A percentile compares a stretch with the other conserved stretches of the same genome.
Conservation (phyloP, 2,113 vertebrate genomes). For the Lophotis ruficrista region DNA sequence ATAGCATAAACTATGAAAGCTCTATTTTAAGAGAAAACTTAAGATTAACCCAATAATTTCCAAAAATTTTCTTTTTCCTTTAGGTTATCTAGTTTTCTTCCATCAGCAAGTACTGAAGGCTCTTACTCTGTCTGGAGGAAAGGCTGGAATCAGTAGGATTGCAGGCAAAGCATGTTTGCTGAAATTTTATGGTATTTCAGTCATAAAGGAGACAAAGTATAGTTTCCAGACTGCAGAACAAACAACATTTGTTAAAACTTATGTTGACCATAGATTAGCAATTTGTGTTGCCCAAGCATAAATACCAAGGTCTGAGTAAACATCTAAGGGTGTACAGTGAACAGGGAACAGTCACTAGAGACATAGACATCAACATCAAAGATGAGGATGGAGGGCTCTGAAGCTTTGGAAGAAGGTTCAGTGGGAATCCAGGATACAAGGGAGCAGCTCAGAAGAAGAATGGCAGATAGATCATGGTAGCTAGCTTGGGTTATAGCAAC, state of each 20-base stretch:
- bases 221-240: not conserved
- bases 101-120: not conserved
- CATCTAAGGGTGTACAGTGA: not conserved
- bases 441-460: not conserved
- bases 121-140: not conserved
- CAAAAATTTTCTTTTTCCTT: not conserved
- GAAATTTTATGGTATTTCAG: not conserved
- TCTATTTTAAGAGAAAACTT: not conserved
- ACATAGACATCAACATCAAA: not conserved
- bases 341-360: not conserved
- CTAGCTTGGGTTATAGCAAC: not conserved
- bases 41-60: not conserved
- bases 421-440: not conserved
- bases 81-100: not conserved
- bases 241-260: not conserved
- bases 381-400: not conserved
- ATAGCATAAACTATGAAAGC: not conserved
- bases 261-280: not conserved
- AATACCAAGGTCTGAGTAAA: not conserved
- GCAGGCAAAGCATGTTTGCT: not conserved
- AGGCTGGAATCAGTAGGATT: not conserved
- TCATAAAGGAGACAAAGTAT: not conserved
- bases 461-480: not conserved
- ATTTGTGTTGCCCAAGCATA: not conserved
- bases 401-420: not conserved